Evolutionary conservation across 2,888 invertebrate species (phyloP), one percentile per base, ranked within the genome.

Genomic region (Tromatobia lineatoria): DNA sequence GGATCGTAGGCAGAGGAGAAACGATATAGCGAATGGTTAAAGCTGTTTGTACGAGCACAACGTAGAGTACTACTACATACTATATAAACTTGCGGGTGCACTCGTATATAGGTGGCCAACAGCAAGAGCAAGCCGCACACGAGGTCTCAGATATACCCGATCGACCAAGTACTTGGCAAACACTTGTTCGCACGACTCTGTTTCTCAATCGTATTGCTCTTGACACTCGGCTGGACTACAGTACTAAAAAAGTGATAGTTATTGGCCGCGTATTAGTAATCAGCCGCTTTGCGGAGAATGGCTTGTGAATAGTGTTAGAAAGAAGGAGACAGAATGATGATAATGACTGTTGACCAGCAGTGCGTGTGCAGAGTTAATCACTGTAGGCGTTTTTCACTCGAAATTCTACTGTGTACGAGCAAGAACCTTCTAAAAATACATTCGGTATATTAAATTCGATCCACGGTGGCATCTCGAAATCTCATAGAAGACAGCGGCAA

Each of bases 161-260:
- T 89, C 86, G 82, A 86, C 87, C 83, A 88, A 91, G 91, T 90
- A 91, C 90, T 90, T 79, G 66, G 91, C 88, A 91, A 91, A 91
- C 89, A 91, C 88, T 88, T 78, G 20, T 87, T 81, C 34, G 76
- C 52, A 82, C 83, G 87, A 86, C 87, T 81, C 61, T 89, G 88
- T 89, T 91, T 89, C 89, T 89, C 89, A 90, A 89, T 89, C 87
- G 82, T 73, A 69, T 73, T 71, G 50, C 83, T 83, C 86, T 86
- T 78, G 85, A 83, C 83, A 75, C 85, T 86, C 83, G 82, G 3
- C 38, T 38, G 64, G 18, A 34, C 61, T 47, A 38, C 13, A 25
- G 18, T 8, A 42, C 25, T 25, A 34, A 70, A 29, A 29, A 18
- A 29, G 13, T n/a, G 13, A 47, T 45, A 47, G 73, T 47, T 11